Percentiles rank a stretch among this genome's conserved stretches.
Conservation (phyloP, 2,888 invertebrate genomes). For the Cryptosula pallasiana region DNA sequence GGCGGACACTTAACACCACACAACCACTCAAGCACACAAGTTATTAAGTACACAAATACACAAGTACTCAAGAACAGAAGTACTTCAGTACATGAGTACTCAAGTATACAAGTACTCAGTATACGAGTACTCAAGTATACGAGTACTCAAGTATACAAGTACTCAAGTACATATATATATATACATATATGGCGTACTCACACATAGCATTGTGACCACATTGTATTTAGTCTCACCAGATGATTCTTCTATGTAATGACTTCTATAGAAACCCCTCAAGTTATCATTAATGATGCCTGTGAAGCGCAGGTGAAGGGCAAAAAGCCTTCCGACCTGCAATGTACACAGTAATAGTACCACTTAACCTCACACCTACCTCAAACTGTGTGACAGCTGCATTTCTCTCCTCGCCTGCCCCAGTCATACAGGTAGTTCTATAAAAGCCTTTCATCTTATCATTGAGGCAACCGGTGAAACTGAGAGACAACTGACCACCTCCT, state of each 20-base stretch:
- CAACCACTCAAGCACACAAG: no score
- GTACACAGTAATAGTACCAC: not conserved
- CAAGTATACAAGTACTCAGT: no score
- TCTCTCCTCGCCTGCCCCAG: conserved; percentile 67
- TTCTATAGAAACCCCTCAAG: not conserved
- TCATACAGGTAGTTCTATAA: conserved; percentile 78
- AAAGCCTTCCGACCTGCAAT: not conserved
- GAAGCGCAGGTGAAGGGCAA: not conserved
- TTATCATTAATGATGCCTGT: conserved; percentile 3
- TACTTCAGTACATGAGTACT: no score
- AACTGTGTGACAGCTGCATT: conserved; percentile 79
- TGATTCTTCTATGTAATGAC: not conserved
- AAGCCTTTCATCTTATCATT: conserved; percentile 94
- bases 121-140: no score
- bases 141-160: no score
- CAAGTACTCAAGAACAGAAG: no score
- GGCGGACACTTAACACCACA: no score
- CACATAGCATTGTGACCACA: conserved; percentile 26
- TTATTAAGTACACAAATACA: no score
- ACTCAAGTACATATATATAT: no score
- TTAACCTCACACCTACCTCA: conserved; percentile 42
- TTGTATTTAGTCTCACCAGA: conserved; percentile 12
- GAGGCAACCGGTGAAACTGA: conserved; percentile 77
- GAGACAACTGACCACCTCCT: conserved; percentile 55
- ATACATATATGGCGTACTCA: no score